Base-by-base conservation (phyloP, 1,140 invertebrate genomes). In the Panagrolaimus sp. region DNA sequence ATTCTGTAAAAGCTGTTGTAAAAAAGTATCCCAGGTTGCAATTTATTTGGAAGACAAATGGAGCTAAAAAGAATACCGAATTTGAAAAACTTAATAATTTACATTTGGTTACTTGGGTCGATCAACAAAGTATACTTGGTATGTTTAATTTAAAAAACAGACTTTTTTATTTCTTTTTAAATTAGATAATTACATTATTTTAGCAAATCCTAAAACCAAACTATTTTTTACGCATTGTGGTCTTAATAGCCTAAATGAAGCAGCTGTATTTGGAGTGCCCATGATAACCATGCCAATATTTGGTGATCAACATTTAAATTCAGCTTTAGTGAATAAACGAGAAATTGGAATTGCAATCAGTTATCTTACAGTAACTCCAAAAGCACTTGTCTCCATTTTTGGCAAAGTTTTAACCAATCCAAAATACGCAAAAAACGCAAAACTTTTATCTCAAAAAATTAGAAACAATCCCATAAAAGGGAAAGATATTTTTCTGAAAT, bases 201-300 rank as follows among this genome's bases (percentile, higher is more conserved):
- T 81, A 89, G 89, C 84, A 66, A 89, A 91, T 84, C 87, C 88
- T 21, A 89, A 89, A 71, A 85, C 89, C 0, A 85, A 87, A 44
- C 84, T 88, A 9, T 90, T 88, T 71, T 87, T 89, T 21, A 88
- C 87, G 4, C 88, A 89, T 73, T 88, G 88, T 62, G 89, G 89
- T 0, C 83, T 89, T 7, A 83, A 89, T 45, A 89, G 89, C 7
- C 83, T 87, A 46, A 86, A 87, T 1, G 89, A 90, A 76, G 87
- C 87, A 0, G 81, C 88, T 4, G 86, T 88, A 44, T 84, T 85
- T 6, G 89, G 88, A 1, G 86, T 89, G 21, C 89, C 90, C 0
- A 87, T 89, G 38, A 78, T 90, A 63, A 87, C 86, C 43, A 84
- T 89, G 63, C 89, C 89, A 0, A 73, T 90, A 32, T 87, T 88